Percentiles rank a stretch among this genome's conserved stretches.
phyloP scores from a whole-genome alignment of 2,113 vertebrate genomes.

The Speoplatyrhinus poulsoni region DNA sequence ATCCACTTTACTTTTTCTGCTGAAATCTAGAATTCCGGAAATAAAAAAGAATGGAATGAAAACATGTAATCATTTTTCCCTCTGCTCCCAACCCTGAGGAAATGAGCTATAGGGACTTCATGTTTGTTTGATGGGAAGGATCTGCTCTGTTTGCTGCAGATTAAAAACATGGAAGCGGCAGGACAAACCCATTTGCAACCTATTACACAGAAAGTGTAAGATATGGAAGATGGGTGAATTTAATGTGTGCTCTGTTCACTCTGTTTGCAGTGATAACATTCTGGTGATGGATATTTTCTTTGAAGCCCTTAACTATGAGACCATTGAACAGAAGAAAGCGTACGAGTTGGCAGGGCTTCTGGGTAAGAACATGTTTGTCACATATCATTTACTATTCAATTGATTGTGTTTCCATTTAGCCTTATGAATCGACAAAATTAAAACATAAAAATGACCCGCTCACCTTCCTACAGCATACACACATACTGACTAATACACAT shows the following conservation, averaged over 20 bases:
- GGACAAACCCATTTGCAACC: slow-evolving; percentile 8
- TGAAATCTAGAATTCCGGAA: slow-evolving; percentile 25
- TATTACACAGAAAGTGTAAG: not conserved
- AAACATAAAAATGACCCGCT: not conserved
- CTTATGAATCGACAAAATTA: too few species aligned
- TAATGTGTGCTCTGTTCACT: slow-evolving; percentile 26
- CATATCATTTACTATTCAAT: not conserved
- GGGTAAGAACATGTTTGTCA: slow-evolving; percentile 76
- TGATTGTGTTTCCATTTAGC: not conserved
- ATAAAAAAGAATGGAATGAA: slow-evolving; percentile 35
- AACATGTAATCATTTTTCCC: slow-evolving; percentile 41
- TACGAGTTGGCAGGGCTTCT: slow-evolving; percentile 96
- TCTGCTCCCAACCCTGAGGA: slow-evolving; percentile 44
- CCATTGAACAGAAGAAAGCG: slow-evolving; percentile 98
- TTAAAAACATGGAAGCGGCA: slow-evolving; percentile 21
- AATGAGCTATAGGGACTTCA: slow-evolving; percentile 31
- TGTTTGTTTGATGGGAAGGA: slow-evolving; percentile 38
- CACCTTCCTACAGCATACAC: not conserved
- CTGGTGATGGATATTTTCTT: slow-evolving; percentile 98
- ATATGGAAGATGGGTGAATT: slow-evolving; percentile 17
- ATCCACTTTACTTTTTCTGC: slow-evolving; percentile 36
- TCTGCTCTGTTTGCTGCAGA: slow-evolving; percentile 31
- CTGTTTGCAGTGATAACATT: slow-evolving; percentile 90
- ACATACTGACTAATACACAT: not conserved
- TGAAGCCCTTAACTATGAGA: slow-evolving; percentile 97